Conservation (phyloP, 2,888 invertebrate genomes). For the Oscheius myriophilus region DNA sequence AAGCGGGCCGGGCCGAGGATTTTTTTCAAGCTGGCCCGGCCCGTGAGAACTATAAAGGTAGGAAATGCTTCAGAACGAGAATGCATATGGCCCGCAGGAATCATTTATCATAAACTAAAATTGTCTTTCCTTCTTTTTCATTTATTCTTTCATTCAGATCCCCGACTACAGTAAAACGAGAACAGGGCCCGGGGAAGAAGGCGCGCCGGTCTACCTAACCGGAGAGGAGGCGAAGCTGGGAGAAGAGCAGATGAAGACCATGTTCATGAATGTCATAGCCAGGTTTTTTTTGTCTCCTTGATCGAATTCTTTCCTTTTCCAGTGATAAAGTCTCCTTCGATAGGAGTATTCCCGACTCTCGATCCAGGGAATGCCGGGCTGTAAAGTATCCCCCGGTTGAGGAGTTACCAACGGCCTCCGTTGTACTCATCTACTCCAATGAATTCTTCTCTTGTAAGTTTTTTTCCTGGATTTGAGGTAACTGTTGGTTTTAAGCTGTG, state of each 20-base stretch:
- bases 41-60: no score
- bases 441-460: constrained; percentile 33
- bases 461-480: neutral
- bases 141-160: no score
- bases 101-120: no score
- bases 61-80: no score
- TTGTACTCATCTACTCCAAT: constrained; percentile 78
- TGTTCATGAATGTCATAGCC: constrained; percentile 62
- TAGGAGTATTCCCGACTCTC: constrained; percentile 71
- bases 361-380: constrained; percentile 72
- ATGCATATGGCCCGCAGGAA: no score
- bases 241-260: constrained; percentile 49
- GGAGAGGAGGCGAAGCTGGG: constrained; percentile 40
- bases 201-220: constrained; percentile 36
- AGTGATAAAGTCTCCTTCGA: constrained; percentile 74
- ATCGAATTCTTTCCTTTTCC: constrained; percentile 9
- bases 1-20: no score
- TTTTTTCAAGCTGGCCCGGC: no score
- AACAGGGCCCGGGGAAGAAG: constrained; percentile 51
- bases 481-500: constrained; percentile 24
- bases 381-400: constrained; percentile 75
- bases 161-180: constrained; percentile 39
- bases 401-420: constrained; percentile 78
- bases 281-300: constrained; percentile 30
- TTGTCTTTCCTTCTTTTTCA: no score